Percentiles rank a stretch among this genome's conserved stretches.
Conservation (phyloP, 2,113 vertebrate species). For the Trochalopteron elliotii region DNA sequence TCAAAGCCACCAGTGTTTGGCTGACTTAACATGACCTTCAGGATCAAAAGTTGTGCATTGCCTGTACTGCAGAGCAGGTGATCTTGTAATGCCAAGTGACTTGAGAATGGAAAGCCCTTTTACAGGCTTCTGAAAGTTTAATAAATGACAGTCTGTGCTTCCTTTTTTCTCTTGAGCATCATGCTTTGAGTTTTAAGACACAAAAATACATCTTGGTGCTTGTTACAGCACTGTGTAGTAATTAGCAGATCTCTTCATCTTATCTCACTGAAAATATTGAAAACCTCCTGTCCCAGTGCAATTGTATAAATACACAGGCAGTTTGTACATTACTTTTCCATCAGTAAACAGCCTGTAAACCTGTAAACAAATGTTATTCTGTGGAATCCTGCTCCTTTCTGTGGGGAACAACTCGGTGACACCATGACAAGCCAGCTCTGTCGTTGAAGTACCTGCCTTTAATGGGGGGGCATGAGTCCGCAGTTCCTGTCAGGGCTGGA, state of each 20-base stretch:
- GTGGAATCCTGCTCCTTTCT: neutral
- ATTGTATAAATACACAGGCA: neutral
- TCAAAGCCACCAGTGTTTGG: neutral
- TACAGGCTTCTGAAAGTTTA: neutral
- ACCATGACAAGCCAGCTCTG: neutral
- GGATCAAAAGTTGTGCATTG: neutral
- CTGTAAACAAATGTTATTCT: neutral
- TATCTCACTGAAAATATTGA: neutral
- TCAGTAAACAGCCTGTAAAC: neutral
- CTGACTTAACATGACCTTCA: neutral
- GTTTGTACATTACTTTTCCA: neutral
- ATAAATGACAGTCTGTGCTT: neutral
- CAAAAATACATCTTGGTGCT: neutral
- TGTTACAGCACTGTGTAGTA: neutral
- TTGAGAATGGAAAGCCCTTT: neutral
- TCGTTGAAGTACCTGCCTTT: neutral
- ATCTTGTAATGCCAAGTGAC: neutral
- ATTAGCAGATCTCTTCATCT: slow-evolving; percentile 11
- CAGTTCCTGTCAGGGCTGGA: neutral
- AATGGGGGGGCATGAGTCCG: neutral
- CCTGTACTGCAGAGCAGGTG: neutral
- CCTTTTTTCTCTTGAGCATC: neutral
- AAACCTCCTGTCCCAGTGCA: neutral
- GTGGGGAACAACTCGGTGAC: neutral
- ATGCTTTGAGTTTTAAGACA: neutral